phyloP scores from a whole-genome alignment of 2,797 vertebrate genomes.

The Macropodus opercularis region DNA sequence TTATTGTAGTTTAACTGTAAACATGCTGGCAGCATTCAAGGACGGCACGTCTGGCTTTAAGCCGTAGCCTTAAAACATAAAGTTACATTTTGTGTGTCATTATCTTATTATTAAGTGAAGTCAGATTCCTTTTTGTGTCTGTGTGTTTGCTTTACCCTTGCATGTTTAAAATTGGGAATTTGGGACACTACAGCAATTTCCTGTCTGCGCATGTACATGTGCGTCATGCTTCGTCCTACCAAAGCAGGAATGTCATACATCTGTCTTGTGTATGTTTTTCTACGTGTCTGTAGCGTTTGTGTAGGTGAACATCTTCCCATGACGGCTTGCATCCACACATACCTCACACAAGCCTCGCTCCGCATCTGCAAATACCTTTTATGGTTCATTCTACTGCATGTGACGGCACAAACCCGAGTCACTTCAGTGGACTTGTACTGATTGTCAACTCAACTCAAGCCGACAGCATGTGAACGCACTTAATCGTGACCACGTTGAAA shows the following conservation, averaged over 20 bases:
- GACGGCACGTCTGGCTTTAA: too few species aligned
- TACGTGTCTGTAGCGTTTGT: neutral
- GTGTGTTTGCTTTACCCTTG: conserved; percentile 43
- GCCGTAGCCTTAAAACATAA: too few species aligned
- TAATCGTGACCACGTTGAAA: neutral
- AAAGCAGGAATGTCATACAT: conserved; percentile 36
- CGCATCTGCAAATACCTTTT: neutral
- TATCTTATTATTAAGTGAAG: too few species aligned
- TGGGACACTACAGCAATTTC: conserved; percentile 45
- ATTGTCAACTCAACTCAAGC: neutral
- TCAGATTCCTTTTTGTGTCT: conserved; percentile 19
- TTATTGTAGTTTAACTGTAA: too few species aligned
- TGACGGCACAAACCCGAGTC: neutral
- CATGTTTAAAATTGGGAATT: conserved; percentile 23
- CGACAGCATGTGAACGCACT: too few species aligned
- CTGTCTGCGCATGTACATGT: conserved; percentile 5
- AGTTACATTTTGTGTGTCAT: too few species aligned
- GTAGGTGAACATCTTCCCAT: neutral
- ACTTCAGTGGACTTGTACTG: neutral
- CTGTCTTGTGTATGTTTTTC: conserved; percentile 4
- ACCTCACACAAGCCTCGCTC: conserved; percentile 4
- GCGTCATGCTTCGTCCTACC: conserved; percentile 2
- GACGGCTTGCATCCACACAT: neutral
- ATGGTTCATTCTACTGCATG: neutral
- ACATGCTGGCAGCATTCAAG: too few species aligned